Evolutionary conservation across 2,888 invertebrate species (phyloP).

Genomic region (Ichneumoninae sp.): DNA sequence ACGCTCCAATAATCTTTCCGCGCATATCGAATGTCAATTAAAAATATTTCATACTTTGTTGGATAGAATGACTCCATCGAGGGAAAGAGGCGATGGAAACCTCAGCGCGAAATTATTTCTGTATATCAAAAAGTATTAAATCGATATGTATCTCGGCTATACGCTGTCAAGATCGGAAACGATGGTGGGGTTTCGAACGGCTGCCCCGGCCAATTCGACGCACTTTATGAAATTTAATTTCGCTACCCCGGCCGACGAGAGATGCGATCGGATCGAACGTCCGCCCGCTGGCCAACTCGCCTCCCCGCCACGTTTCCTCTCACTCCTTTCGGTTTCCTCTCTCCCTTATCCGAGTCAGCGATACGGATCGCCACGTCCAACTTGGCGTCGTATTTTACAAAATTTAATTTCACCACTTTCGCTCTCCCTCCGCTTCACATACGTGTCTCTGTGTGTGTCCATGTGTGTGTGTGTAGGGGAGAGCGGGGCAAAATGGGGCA

Average conservation of each 20-base stretch:
- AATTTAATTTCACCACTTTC: constrained; percentile 53
- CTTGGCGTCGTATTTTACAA: constrained; percentile 53
- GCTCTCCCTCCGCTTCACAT: background rate
- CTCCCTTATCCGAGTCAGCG: constrained; percentile 47
- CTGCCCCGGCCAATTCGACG: constrained; percentile 47
- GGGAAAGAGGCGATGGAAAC: background rate
- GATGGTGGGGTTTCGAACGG: constrained; percentile 4
- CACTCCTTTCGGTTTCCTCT: constrained; percentile 12
- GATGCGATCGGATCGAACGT: constrained; percentile 49
- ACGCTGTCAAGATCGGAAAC: constrained; percentile 7
- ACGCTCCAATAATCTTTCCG: background rate
- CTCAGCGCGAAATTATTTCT: background rate
- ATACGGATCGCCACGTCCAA: constrained; percentile 57
- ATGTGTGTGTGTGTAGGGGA: too few species aligned
- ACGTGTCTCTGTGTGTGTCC: background rate
- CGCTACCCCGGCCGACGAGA: constrained; percentile 35
- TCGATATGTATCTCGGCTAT: constrained; percentile 9
- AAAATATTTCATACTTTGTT: background rate
- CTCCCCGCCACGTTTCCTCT: background rate
- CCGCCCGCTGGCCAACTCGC: constrained; percentile 27
- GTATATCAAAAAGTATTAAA: constrained; percentile 7
- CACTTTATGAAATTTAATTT: constrained; percentile 65
- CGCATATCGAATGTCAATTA: background rate
- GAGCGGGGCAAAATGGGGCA: too few species aligned
- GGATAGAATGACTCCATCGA: background rate